Base-by-base conservation (phyloP, 2,888 invertebrate genomes). In the Cacoxenus indagator region DNA sequence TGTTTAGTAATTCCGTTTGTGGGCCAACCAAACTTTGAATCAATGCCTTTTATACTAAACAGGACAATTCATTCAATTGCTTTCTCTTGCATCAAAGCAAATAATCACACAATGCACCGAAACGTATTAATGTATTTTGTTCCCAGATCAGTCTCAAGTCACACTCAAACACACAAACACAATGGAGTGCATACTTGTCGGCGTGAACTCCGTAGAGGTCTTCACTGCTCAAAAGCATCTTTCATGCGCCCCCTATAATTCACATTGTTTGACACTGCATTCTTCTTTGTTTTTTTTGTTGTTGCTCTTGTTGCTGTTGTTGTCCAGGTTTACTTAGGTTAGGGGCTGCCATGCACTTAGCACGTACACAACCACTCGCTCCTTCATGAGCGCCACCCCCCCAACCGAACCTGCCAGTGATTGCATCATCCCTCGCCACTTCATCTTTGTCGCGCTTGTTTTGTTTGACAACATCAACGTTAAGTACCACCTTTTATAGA, bases 401-500 rank as follows among this genome's bases (percentile, higher is more conserved):
- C 4, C 17, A n/a, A 37, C 37, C 19, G 2, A n/a, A 48, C 48
- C 17, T 1, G 17, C 51, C n/a, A n/a, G n/a, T n/a, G 22, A 9
- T 14, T 5, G 0, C 51, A 22, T 48, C 17, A 61, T 61, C 24
- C 24, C 62, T 64, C 51, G 64, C 62, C 9, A 43, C 59, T 45
- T 61, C 61, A 46, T 62, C 43, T 65, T n/a, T 57, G 67, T 31
- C 67, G 46, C 68, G 81, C 75, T 80, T 80, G 80, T 82, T 77
- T 78, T 74, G 73, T 61, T 62, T 57, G 61, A 61, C 61, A 61
- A 61, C 61, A 61, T 37, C 61, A 61, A 17, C 17, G 61, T 43
- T 37, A 61, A 61, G 61, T 61, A 43, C 43, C 37, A 61, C 37
- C 61, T 61, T 61, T 61, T 61, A 67, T 37, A 55, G 29, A 51